These are phyloP conservation scores for Stomatorhinus ivindoensis DNA, from an alignment of 2,113 vertebrate species.

Conservation along the genomic window DNA sequence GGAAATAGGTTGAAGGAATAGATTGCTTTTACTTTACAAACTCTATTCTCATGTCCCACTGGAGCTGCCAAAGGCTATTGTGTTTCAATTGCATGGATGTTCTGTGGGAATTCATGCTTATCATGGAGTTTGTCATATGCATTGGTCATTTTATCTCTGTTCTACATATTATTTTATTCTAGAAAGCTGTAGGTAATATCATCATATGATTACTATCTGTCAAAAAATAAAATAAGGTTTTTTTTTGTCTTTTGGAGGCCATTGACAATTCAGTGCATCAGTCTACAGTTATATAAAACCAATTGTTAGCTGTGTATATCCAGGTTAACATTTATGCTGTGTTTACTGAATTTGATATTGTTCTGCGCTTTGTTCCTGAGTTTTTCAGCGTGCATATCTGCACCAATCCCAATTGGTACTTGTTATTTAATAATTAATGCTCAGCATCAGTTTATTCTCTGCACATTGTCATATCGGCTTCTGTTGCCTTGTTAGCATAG, in stretches of 20 bases:
- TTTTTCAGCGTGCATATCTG: neutral
- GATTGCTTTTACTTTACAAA: constrained; percentile 9
- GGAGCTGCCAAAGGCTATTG: neutral
- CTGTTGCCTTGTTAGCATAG: neutral
- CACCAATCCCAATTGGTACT: neutral
- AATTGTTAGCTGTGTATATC: neutral
- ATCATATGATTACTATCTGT: neutral
- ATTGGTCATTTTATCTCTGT: neutral
- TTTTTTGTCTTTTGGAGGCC: neutral
- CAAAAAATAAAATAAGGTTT: neutral
- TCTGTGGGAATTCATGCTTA: neutral
- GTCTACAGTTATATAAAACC: neutral
- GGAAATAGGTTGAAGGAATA: neutral
- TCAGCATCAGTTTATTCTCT: neutral
- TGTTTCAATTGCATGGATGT: neutral
- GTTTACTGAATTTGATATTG: neutral
- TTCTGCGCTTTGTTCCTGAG: neutral
- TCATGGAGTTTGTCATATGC: neutral
- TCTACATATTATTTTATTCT: neutral
- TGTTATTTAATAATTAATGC: constrained; percentile 12
- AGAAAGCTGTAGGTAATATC: neutral
- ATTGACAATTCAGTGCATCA: neutral
- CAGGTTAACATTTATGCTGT: neutral
- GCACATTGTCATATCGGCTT: neutral
- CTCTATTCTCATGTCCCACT: neutral